Conservation (phyloP, 2,113 vertebrate genomes). For the Neofelis nebulosa region DNA sequence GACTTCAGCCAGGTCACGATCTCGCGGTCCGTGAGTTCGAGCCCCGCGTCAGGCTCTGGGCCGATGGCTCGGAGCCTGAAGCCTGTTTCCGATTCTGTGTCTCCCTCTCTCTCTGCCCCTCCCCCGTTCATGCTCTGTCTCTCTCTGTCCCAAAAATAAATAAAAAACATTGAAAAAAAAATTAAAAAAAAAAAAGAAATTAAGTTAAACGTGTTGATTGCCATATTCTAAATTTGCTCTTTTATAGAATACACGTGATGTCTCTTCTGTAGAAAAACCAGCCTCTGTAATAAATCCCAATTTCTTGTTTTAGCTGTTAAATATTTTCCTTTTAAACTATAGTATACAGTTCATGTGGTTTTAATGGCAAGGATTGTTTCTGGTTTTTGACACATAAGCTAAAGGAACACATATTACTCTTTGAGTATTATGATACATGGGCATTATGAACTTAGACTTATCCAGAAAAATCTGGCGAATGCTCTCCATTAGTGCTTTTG, state of each 20-base stretch:
- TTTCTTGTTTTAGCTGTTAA: not conserved
- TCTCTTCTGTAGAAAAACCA: not conserved
- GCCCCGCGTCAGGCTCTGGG: no score
- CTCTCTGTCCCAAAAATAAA: no score
- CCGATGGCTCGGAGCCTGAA: no score
- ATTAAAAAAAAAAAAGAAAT: no score
- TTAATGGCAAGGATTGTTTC: not conserved
- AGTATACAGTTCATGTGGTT: not conserved
- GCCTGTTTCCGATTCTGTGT: no score
- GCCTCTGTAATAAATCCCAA: not conserved
- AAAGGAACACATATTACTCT: not conserved
- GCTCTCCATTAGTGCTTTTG: not conserved
- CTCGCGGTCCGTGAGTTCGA: no score
- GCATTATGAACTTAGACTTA: not conserved
- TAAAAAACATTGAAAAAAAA: no score
- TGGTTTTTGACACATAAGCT: not conserved
- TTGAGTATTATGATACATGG: not conserved
- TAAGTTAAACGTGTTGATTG: not conserved
- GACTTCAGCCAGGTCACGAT: no score
- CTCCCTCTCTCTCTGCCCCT: no score
- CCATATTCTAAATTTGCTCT: not conserved
- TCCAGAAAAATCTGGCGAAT: not conserved
- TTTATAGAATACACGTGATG: not conserved
- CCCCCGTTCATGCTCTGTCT: no score
- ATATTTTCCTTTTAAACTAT: not conserved